phyloP scores from a whole-genome alignment of 2,113 vertebrate species.

The Microtus ochrogaster region DNA sequence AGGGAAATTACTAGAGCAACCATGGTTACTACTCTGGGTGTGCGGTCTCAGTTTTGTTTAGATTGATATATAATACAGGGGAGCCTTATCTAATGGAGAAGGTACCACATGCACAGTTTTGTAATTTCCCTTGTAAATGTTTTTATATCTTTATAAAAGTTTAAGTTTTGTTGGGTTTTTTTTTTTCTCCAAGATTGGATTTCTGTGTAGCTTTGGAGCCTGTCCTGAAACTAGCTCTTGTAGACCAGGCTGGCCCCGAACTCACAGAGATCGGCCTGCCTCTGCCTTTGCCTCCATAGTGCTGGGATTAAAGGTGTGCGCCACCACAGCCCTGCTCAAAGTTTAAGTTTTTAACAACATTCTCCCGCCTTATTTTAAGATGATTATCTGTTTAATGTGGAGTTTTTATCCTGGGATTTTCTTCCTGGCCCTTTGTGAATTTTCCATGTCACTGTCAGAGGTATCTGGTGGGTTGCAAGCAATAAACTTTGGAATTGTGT shows the following conservation, averaged over 20 bases:
- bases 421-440: not conserved
- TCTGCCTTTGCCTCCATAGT: too few species aligned
- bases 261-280: too few species aligned
- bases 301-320: too few species aligned
- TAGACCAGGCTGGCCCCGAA: too few species aligned
- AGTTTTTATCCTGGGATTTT: conserved; percentile 6
- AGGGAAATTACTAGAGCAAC: not conserved
- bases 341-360: not conserved
- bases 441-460: not conserved
- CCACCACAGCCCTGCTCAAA: not conserved
- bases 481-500: not conserved
- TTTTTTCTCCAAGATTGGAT: too few species aligned
- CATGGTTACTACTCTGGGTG: not conserved
- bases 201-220: too few species aligned
- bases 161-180: too few species aligned
- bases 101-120: not conserved
- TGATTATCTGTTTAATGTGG: not conserved
- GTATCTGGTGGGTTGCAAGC: not conserved
- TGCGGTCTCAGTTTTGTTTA: not conserved
- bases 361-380: not conserved
- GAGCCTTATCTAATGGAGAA: not conserved
- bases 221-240: too few species aligned
- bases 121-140: not conserved
- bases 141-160: conserved; percentile 1
- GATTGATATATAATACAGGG: not conserved